Percentiles rank a stretch among this genome's conserved stretches.
Conservation (phyloP, 1,140 invertebrate genomes). For the fruit fly (Drosophila melanogaster) region Release_6_plus_ISO1_MT NC_004354.4:9831001-9831500, state of each 20-base stretch:
- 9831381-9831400: conserved; percentile 3
- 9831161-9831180: not conserved
- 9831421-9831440: conserved; percentile 53
- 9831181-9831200: not conserved
- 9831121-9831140: conserved; percentile 16
- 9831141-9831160: conserved; percentile 8
- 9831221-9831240: not conserved
- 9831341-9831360: conserved; percentile 37
- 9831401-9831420: conserved; percentile 52
- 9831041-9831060: conserved; percentile 28
- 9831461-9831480: not conserved
- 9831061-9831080: conserved; percentile 37
- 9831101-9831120: conserved; percentile 14
- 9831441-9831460: not conserved
- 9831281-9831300: not conserved
- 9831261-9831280: too few species aligned
- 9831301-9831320: conserved; percentile 13
- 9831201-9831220: not conserved
- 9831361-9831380: conserved; percentile 3
- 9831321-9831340: conserved; percentile 23
- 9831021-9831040: conserved; percentile 50
- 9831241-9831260: not conserved
- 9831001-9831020: conserved; percentile 55
- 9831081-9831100: conserved; percentile 40
- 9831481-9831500: conserved; percentile 69